Conservation (phyloP, 2,797 vertebrate genomes). For the Rhyacichthys aspro region DNA sequence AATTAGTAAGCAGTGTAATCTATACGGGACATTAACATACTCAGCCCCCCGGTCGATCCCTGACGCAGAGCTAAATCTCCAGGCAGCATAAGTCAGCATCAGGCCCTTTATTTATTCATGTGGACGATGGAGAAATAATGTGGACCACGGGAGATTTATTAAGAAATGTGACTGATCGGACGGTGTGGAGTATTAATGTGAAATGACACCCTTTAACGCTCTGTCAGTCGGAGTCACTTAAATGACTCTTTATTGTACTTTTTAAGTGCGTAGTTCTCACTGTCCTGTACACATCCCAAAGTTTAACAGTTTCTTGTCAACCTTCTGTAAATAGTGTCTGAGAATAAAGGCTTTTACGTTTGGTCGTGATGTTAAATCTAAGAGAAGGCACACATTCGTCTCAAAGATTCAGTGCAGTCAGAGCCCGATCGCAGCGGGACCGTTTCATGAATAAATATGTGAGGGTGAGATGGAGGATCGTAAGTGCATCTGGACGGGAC, state of each 20-base stretch:
- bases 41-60: conserved; percentile 28
- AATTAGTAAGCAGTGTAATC: conserved; percentile 72
- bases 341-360: background rate
- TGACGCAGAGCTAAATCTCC: conserved; percentile 26
- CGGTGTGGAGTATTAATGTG: background rate
- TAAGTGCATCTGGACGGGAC: background rate
- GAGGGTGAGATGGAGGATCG: conserved; percentile 5
- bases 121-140: conserved; percentile 18
- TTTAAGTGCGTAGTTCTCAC: too few species aligned
- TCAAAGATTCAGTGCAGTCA: too few species aligned
- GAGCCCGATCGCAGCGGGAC: too few species aligned
- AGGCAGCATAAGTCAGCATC: conserved; percentile 47
- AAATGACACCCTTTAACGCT: too few species aligned
- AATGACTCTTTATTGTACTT: too few species aligned
- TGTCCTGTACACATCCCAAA: too few species aligned
- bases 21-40: conserved; percentile 61
- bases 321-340: background rate
- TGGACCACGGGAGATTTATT: conserved; percentile 33
- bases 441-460: conserved; percentile 12
- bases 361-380: background rate
- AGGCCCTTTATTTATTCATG: conserved; percentile 59
- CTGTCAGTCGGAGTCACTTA: too few species aligned
- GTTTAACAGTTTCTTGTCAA: background rate
- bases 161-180: background rate
- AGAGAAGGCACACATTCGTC: background rate